Evolutionary conservation across 2,888 invertebrate species (phyloP).

Genomic region (Cordilura impudica): DNA sequence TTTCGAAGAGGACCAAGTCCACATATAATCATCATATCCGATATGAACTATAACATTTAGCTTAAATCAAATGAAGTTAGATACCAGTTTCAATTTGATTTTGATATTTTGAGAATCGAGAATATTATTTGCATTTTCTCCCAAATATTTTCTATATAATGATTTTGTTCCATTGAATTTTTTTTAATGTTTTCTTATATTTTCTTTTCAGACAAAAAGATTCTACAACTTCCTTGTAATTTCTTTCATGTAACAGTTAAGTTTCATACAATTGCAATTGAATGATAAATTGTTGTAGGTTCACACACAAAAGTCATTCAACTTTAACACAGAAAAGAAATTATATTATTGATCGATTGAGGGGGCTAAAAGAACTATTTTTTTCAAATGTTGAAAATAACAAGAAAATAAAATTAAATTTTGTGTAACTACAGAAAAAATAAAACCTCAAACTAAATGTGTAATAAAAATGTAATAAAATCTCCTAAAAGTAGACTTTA

Average conservation of each 20-base stretch:
- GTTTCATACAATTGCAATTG: slow-evolving; percentile 21
- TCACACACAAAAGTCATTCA: slow-evolving; percentile 59
- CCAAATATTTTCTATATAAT: no score
- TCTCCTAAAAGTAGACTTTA: slow-evolving; percentile 30
- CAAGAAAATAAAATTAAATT: not conserved
- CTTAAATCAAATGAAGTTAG: no score
- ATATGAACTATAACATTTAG: no score
- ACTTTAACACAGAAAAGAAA: slow-evolving; percentile 57
- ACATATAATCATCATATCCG: no score
- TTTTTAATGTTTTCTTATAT: no score
- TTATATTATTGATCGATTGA: slow-evolving; percentile 45
- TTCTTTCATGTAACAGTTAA: not conserved
- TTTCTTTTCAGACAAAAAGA: no score
- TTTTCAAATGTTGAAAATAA: not conserved
- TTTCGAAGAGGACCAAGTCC: no score
- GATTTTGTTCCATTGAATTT: no score
- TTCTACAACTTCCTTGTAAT: not conserved
- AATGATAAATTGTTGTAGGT: slow-evolving; percentile 56
- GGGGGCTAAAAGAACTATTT: not conserved
- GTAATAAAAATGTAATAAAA: not conserved
- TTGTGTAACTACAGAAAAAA: no score
- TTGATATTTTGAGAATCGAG: no score
- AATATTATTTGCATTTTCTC: no score
- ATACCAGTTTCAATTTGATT: no score
- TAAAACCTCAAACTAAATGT: not conserved